phyloP scores from a whole-genome alignment of 2,888 invertebrate genomes.

The Dicyrtomina minuta region DNA sequence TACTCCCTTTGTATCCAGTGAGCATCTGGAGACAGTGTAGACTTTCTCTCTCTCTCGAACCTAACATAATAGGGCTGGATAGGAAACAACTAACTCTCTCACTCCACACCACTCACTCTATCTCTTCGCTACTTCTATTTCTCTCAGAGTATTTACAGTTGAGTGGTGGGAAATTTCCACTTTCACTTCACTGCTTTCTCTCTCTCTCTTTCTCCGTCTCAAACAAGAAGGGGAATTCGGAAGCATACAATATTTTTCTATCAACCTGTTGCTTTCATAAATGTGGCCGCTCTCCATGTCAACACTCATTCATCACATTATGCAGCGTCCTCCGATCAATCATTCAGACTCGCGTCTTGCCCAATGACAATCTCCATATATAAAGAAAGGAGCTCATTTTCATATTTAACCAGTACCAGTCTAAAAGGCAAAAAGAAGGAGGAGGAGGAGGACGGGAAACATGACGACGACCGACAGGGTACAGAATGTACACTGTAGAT shows the following conservation, averaged over 20 bases:
- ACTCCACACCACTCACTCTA: neutral
- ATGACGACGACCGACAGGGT: too few species aligned
- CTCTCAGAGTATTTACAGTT: conserved; percentile 7
- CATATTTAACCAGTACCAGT: neutral
- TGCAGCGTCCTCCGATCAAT: neutral
- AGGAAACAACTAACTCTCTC: too few species aligned
- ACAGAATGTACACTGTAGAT: too few species aligned
- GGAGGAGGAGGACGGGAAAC: too few species aligned
- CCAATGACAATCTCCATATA: neutral
- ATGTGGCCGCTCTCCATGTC: neutral
- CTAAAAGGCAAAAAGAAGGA: neutral
- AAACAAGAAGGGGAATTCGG: neutral
- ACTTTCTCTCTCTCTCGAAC: neutral
- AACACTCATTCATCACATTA: neutral
- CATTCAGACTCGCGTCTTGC: neutral
- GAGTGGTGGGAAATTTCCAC: conserved; percentile 21
- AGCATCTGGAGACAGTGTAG: neutral
- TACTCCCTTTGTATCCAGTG: conserved; percentile 7
- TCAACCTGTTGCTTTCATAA: conserved; percentile 31
- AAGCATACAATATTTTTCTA: conserved; percentile 1
- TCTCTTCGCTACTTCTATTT: neutral
- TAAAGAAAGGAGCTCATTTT: neutral
- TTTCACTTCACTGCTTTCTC: neutral
- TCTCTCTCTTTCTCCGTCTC: too few species aligned
- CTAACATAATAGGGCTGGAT: neutral